phyloP scores from a whole-genome alignment of 2,888 invertebrate species.

The Mimas tiliae region DNA sequence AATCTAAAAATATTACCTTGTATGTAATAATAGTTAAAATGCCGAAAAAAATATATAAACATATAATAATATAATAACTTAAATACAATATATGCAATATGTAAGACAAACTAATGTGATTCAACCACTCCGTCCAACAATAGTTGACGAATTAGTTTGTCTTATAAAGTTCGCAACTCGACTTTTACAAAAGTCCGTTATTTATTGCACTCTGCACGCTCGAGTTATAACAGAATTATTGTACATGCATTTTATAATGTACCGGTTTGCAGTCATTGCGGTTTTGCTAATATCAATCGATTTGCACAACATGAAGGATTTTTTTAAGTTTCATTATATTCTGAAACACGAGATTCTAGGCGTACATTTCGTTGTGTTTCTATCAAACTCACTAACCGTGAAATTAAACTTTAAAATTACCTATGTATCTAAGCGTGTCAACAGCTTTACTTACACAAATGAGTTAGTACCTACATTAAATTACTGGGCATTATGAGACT shows the following conservation, averaged over 20 bases:
- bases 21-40: too few species aligned
- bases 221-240: background rate
- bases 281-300: background rate
- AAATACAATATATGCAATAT: too few species aligned
- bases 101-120: too few species aligned
- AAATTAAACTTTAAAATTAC: constrained; percentile 11
- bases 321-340: background rate
- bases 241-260: background rate
- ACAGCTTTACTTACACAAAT: background rate
- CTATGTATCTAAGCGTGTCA: background rate
- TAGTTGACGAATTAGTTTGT: too few species aligned
- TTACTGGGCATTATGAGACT: too few species aligned
- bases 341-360: background rate
- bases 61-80: too few species aligned
- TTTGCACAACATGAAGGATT: background rate
- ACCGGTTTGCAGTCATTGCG: background rate
- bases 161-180: too few species aligned
- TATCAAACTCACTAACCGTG: background rate
- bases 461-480: too few species aligned
- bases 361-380: constrained; percentile 2
- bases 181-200: background rate
- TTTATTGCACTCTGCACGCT: background rate
- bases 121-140: too few species aligned
- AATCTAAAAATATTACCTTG: too few species aligned
- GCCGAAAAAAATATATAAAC: too few species aligned